Evolutionary conservation across 1,140 invertebrate species (phyloP), one percentile per base, ranked within the genome.

Genomic region (Heliconius nattereri): DNA sequence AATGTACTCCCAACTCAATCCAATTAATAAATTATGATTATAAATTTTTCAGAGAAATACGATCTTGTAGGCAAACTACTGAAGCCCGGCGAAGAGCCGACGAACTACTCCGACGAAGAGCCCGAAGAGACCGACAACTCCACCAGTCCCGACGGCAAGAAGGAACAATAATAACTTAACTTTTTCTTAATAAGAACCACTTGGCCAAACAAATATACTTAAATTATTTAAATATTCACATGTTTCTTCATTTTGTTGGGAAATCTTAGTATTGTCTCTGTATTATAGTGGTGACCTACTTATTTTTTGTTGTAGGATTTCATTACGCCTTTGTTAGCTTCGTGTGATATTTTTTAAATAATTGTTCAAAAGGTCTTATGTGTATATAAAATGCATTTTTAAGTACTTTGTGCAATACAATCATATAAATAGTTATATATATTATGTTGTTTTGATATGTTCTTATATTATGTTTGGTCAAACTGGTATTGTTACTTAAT

Each of bases 21-120:
- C n/a, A 19, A 9, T 40, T 20, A 35, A 3, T 11, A 35, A 35
- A 72, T 40, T 16, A 40, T 37, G 19, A 9, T 57, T 19, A 76
- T 79, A 26, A 73, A n/a, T 35, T 57, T 92, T 90, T 19, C 95
- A 99, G 98, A 99, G 95, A 98, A 98, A 94, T 99, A 99, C 92
- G 97, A 98, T 57, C 97, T 97, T 84, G 97, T 99, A 70, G 99
- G 99, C 20, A 97, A 97, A 89, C 94, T 99, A 35, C 93, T 99
- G 86, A 98, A 98, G 88, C 98, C 98, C 11, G 98, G 98, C 19
- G 98, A 99, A 89, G 96, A 97, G 86, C 97, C 98, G 1, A 97
- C 96, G 73, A 98, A 97, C 88, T 99, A 99, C 94, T 98, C 98
- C 11, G 98, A 99, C 87, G 98, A 98, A 83, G 98, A 99, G 86